Evolutionary conservation across 2,113 vertebrate genomes (phyloP).

Genomic region (Elgaria multicarinata): DNA sequence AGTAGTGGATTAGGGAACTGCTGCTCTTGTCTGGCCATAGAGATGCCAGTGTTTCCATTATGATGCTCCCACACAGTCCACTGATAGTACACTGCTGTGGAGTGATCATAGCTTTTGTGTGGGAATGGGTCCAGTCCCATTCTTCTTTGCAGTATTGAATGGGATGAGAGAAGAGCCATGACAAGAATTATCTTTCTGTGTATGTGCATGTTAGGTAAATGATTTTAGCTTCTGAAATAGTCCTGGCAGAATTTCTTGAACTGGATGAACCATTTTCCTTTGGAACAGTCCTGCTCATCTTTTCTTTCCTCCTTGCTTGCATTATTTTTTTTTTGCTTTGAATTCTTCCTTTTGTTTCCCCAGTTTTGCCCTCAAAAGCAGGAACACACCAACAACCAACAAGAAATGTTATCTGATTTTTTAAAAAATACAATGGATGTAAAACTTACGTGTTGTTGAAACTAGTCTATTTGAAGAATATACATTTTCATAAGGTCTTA

Average conservation of each 20-base stretch:
- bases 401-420: neutral
- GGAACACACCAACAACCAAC: constrained; percentile 25
- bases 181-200: neutral
- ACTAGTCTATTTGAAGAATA: neutral
- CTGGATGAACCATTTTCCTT: neutral
- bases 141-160: neutral
- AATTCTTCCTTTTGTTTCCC: neutral
- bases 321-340: constrained; percentile 12
- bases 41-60: neutral
- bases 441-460: neutral
- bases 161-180: neutral
- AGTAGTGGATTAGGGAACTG: neutral
- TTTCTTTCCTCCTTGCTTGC: constrained; percentile 3
- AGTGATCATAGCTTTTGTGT: neutral
- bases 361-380: neutral
- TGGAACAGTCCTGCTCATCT: neutral
- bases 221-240: neutral
- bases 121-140: too few species aligned
- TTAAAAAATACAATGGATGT: neutral
- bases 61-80: too few species aligned
- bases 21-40: neutral
- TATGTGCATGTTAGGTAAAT: neutral
- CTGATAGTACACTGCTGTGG: neutral
- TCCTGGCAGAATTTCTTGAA: neutral
- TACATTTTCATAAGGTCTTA: neutral